Conservation (phyloP, 2,113 vertebrate species). For the Mobula hypostoma region DNA sequence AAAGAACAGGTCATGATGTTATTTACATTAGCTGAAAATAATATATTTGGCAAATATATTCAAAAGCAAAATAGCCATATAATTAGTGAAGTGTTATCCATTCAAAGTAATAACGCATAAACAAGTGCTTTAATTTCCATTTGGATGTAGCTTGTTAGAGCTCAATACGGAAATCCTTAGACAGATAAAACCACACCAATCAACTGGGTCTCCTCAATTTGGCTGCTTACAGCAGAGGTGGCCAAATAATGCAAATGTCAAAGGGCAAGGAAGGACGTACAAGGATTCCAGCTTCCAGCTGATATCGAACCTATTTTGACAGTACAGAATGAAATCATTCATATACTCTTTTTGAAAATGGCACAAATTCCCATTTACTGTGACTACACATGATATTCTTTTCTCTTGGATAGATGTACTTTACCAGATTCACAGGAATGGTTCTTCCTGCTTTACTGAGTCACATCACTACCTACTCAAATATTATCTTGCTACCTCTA, state of each 20-base stretch:
- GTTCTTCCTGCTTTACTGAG: background rate
- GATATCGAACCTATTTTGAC: background rate
- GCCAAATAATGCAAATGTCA: background rate
- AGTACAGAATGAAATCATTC: background rate
- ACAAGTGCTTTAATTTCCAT: background rate
- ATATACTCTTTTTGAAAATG: background rate
- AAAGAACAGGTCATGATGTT: background rate
- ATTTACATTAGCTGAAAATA: background rate
- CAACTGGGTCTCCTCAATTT: background rate
- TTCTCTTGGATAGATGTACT: background rate
- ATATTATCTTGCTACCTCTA: background rate
- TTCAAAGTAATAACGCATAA: background rate
- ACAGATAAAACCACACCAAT: background rate
- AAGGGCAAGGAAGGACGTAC: background rate
- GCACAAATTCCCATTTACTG: background rate
- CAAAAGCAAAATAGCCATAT: background rate
- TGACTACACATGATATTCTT: background rate
- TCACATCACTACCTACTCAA: background rate
- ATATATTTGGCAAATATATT: background rate
- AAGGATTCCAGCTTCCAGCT: background rate
- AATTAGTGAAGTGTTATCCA: background rate
- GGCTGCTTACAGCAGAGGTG: background rate
- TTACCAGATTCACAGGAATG: background rate
- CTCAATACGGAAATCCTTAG: background rate
- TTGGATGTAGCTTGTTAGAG: background rate